A percentile compares a stretch with the other conserved stretches of the same genome.
These are phyloP conservation scores for Plagodis pulveraria DNA, from an alignment of 2,888 invertebrate species.

Conservation along the genomic window DNA sequence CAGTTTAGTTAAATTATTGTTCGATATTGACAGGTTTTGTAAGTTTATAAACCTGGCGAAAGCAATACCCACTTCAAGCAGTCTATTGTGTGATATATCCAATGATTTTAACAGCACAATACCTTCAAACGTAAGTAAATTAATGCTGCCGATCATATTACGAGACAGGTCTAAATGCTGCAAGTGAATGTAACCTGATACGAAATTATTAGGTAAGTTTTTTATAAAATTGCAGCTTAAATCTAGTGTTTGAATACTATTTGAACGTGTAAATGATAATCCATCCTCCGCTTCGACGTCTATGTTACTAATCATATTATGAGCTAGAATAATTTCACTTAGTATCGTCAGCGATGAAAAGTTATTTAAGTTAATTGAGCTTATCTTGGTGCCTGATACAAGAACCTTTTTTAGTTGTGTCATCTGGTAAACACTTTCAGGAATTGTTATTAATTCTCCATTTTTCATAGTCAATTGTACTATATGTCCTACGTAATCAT, in stretches of 20 bases:
- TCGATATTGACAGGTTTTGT: slow-evolving; percentile 3
- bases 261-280: neutral
- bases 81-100: slow-evolving; percentile 18
- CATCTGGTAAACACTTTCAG: slow-evolving; percentile 15
- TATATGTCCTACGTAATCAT: neutral
- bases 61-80: slow-evolving; percentile 14
- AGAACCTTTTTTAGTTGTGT: slow-evolving; percentile 2
- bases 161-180: slow-evolving; percentile 17
- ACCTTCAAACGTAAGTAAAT: slow-evolving; percentile 19
- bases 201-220: slow-evolving; percentile 13
- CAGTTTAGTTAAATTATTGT: slow-evolving; percentile 15
- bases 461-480: slow-evolving; percentile 5
- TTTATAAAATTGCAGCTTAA: slow-evolving; percentile 16
- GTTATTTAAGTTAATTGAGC: slow-evolving; percentile 11
- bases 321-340: slow-evolving; percentile 3
- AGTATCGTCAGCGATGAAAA: slow-evolving; percentile 3
- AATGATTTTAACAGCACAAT: slow-evolving; percentile 15
- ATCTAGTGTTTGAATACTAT: slow-evolving; percentile 13
- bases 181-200: slow-evolving; percentile 7
- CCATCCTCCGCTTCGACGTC: neutral
- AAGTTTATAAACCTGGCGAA: slow-evolving; percentile 16
- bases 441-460: slow-evolving; percentile 9
- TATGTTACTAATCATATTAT: slow-evolving; percentile 15
- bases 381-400: slow-evolving; percentile 10
- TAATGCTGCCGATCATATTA: slow-evolving; percentile 15